Evolutionary conservation across 2,797 vertebrate species (phyloP).

Genomic region (Smutsia temminckii): DNA sequence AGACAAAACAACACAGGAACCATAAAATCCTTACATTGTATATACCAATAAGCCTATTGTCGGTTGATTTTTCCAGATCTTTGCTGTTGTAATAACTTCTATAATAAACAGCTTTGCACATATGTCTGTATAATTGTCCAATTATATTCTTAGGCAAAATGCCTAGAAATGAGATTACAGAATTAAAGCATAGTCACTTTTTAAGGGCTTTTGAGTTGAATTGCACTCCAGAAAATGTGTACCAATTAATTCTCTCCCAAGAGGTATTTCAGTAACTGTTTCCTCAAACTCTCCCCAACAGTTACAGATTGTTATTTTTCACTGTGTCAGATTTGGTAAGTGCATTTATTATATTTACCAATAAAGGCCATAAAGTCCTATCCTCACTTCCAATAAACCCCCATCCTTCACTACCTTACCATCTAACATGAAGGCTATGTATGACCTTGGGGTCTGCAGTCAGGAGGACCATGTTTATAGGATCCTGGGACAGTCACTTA

Average conservation of each 20-base stretch:
- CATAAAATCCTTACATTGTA: background rate
- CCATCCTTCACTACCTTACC: background rate
- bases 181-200: conserved; percentile 63
- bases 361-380: background rate
- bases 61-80: conserved; percentile 40
- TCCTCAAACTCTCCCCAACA: background rate
- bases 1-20: too few relatives aligned
- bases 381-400: background rate
- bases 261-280: background rate
- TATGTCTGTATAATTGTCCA: conserved; percentile 62
- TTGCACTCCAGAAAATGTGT: conserved; percentile 39
- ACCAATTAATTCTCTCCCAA: background rate
- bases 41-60: background rate
- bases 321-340: background rate
- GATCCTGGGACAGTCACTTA: background rate
- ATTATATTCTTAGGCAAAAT: conserved; percentile 72
- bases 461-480: background rate
- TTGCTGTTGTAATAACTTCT: conserved; percentile 53
- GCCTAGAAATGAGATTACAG: conserved; percentile 66
- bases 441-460: background rate
- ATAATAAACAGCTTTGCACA: conserved; percentile 56
- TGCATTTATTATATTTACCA: background rate
- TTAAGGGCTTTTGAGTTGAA: conserved; percentile 49
- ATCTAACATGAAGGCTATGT: background rate
- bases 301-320: background rate